phyloP scores from a whole-genome alignment of 2,888 invertebrate species.

The Leistus spinibarbis region DNA sequence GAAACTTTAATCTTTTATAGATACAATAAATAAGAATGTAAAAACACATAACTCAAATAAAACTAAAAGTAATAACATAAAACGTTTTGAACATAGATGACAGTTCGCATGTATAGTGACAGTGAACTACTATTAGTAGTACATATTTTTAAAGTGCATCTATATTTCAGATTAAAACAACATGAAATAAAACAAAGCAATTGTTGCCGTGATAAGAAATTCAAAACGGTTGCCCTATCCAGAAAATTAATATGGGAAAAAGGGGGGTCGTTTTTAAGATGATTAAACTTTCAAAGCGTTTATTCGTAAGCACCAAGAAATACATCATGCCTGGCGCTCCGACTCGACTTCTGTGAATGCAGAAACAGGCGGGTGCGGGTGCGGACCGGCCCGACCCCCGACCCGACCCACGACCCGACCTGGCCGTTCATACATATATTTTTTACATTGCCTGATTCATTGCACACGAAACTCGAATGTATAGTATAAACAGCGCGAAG shows the following conservation, averaged over 20 bases:
- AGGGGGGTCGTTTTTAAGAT: slow-evolving; percentile 10
- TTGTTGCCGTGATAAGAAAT: not conserved
- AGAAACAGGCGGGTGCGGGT: not conserved
- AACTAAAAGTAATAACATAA: not conserved
- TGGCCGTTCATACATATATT: not conserved
- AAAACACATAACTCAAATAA: not conserved
- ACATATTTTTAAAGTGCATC: not conserved
- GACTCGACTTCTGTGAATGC: not conserved
- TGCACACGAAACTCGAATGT: not conserved
- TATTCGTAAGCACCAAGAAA: slow-evolving; percentile 12
- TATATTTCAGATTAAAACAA: not conserved
- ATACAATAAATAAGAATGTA: not conserved
- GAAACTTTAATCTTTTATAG: no score
- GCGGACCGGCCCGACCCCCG: not conserved
- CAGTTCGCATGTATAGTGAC: slow-evolving; percentile 2
- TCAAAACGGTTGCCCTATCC: not conserved
- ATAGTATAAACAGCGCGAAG: not conserved
- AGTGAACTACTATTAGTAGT: no score
- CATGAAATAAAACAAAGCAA: not conserved
- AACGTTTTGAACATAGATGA: slow-evolving; percentile 11
- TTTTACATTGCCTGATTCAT: slow-evolving; percentile 3
- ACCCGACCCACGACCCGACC: not conserved
- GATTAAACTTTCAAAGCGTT: slow-evolving; percentile 15
- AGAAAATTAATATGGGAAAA: slow-evolving; percentile 9
- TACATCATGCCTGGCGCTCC: slow-evolving; percentile 2